Evolutionary conservation across 1,140 invertebrate species (phyloP), one percentile per base, ranked within the genome.

Genomic region (Drosophila micromelanica): DNA sequence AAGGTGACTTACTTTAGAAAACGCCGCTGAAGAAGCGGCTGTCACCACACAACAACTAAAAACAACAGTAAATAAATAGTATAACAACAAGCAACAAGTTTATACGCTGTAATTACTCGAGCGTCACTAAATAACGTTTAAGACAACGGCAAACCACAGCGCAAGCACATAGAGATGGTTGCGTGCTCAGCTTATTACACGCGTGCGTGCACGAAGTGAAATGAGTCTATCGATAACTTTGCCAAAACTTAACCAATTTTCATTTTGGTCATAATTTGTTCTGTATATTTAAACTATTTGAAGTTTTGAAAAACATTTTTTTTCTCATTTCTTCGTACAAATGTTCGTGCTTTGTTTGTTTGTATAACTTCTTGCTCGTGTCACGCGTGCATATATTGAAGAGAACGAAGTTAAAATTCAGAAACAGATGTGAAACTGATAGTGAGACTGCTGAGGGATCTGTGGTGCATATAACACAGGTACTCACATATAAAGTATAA

Each of bases 41-140:
- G 70, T 55, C 63, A 60, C 49, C 43, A 65, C 9, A 56, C 17
- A 27, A 27, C 43, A 67, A 38, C 38, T 43, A 17, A 62, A 78
- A 68, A 57, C 55, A 71, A 60, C 20, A 51, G 67, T 49, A 59
- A 74, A 51, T 73, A 64, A 43, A 17, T 56, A 32, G 17, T 45
- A 48, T 62, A 62, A 55, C 59, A 59, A 55, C 23, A 45, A 72
- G 35, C 64, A 74, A 71, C 62, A 55, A 60, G 59, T 46, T 69
- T 27, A 62, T 43, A 35, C 20, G 37, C 42, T 35, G 56, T 56
- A 73, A 65, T 80, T 71, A 74, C 81, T 85, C 78, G 82, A 85
- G 81, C 81, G 74, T 78, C 46, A 75, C 82, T 85, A 81, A 87
- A 87, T 82, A 78, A 76, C 82, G 78, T 87, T 86, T 87, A 64